Percentiles rank a stretch among this genome's conserved stretches.
These are phyloP conservation scores for Eupeodes luniger DNA, from an alignment of 2,888 invertebrate genomes.

Conservation along the genomic window DNA sequence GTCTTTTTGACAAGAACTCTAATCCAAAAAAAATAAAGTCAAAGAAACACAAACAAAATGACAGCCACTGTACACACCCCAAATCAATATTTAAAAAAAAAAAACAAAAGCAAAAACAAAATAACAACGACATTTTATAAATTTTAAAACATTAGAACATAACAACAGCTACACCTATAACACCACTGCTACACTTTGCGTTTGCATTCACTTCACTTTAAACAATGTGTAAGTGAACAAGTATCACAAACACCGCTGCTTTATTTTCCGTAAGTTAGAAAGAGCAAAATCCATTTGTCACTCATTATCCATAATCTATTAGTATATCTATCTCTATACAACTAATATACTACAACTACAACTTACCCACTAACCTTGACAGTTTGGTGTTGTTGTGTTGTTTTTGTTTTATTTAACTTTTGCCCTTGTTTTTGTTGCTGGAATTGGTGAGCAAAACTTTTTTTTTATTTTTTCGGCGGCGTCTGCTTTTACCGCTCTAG, in stretches of 20 bases:
- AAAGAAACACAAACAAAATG: not conserved
- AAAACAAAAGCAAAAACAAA: not conserved
- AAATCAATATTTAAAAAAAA: constrained; percentile 10
- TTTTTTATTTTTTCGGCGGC: constrained; percentile 14
- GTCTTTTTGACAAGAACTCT: not conserved
- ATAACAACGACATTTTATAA: not conserved
- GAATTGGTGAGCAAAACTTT: constrained; percentile 9
- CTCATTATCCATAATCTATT: not conserved
- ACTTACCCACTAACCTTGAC: constrained; percentile 69
- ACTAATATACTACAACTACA: constrained; percentile 18
- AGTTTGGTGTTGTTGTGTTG: constrained; percentile 23
- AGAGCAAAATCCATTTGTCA: not conserved
- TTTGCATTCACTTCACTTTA: not conserved
- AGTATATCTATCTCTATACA: not conserved
- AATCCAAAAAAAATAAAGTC: not conserved
- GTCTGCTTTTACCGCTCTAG: constrained; percentile 30
- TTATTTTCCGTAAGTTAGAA: not conserved
- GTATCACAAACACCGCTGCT: not conserved
- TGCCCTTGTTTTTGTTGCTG: constrained; percentile 37
- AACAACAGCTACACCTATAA: not conserved
- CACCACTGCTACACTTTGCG: not conserved
- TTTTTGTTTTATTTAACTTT: constrained; percentile 16
- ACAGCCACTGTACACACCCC: constrained; percentile 12
- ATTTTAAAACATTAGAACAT: constrained; percentile 5
- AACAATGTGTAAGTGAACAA: not conserved